A percentile compares a stretch with the other conserved stretches of the same genome.
Conservation (phyloP, 1,140 invertebrate genomes). For the Subanguina moxae region DNA sequence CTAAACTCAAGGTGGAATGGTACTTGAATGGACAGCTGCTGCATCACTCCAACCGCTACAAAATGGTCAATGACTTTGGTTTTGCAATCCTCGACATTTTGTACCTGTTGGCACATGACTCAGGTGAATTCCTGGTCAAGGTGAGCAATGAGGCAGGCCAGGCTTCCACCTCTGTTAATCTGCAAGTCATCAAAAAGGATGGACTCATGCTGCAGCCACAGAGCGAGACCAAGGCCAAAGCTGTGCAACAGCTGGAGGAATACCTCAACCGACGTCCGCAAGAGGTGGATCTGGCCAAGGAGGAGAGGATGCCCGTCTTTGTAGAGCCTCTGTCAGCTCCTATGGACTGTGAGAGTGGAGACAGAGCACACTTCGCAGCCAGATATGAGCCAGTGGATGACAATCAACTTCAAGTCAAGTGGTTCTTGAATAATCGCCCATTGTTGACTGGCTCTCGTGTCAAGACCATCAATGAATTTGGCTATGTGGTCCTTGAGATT, state of each 20-base stretch:
- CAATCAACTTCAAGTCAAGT: slow-evolving; percentile 48
- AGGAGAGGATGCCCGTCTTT: slow-evolving; percentile 57
- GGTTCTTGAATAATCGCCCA: slow-evolving; percentile 51
- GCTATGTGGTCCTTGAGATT: slow-evolving; percentile 77
- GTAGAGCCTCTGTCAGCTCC: slow-evolving; percentile 55
- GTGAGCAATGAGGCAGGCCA: slow-evolving; percentile 47
- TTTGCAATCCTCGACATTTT: slow-evolving; percentile 63
- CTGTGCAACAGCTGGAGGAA: slow-evolving; percentile 53
- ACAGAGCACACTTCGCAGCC: slow-evolving; percentile 54
- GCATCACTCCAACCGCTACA: slow-evolving; percentile 60
- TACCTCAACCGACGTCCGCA: slow-evolving; percentile 44
- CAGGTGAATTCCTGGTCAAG: slow-evolving; percentile 53
- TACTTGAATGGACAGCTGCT: slow-evolving; percentile 49
- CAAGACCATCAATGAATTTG: slow-evolving; percentile 89
- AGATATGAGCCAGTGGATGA: slow-evolving; percentile 55
- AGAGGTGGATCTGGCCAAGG: slow-evolving; percentile 37
- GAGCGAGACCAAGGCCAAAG: slow-evolving; percentile 49
- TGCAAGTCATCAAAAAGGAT: slow-evolving; percentile 44
- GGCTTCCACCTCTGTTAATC: slow-evolving; percentile 38
- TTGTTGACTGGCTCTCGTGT: slow-evolving; percentile 70
- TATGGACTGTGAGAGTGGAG: slow-evolving; percentile 46
- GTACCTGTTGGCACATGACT: slow-evolving; percentile 63
- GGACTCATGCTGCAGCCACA: slow-evolving; percentile 51
- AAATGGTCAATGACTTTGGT: slow-evolving; percentile 63
- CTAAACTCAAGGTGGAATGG: slow-evolving; percentile 66